A percentile compares a stretch with the other conserved stretches of the same genome.
Conservation (phyloP, 2,113 vertebrate species). For the Spea multiplicata region DNA sequence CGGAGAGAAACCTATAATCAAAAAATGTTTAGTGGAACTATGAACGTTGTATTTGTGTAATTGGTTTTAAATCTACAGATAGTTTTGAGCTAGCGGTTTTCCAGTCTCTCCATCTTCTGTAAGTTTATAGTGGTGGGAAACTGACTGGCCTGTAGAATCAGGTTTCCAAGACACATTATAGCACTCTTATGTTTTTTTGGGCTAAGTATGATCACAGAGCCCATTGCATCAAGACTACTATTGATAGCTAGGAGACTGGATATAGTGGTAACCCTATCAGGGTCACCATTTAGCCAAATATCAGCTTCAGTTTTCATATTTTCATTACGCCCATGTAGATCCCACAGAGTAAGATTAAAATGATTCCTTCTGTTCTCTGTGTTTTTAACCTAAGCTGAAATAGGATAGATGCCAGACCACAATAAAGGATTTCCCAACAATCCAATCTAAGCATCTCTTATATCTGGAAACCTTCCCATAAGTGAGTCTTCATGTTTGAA, state of each 20-base stretch:
- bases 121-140: no score
- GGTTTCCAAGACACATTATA: neutral
- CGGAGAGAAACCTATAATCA: no score
- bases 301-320: conserved; percentile 1
- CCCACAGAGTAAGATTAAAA: conserved; percentile 7
- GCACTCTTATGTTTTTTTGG: neutral
- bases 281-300: neutral
- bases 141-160: neutral
- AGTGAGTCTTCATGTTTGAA: conserved; percentile 14
- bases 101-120: no score
- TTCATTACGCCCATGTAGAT: conserved; percentile 13
- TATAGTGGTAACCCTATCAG: neutral
- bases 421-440: conserved; percentile 28
- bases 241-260: neutral
- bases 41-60: no score
- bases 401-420: conserved; percentile 25
- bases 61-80: no score
- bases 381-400: conserved; percentile 18
- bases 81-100: no score
- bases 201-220: neutral
- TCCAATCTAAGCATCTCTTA: conserved; percentile 5
- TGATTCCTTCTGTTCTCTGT: conserved; percentile 14
- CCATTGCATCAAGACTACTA: neutral
- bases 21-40: no score
- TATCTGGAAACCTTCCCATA: neutral